Base-by-base conservation (phyloP, 2,113 vertebrate genomes). In the Vidua macroura region DNA sequence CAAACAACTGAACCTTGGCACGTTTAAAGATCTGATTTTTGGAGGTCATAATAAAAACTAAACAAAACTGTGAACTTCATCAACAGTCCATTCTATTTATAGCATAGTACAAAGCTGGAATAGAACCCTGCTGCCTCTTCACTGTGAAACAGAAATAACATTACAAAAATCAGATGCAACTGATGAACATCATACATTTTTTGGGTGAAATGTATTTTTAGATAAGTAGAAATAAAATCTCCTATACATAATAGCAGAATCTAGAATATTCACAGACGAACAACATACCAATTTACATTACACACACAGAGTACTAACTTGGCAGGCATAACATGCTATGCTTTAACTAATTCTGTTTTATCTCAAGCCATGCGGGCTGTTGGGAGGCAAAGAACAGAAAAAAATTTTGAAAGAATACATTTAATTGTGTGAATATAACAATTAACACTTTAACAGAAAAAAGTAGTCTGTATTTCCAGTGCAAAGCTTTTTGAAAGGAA, bases 401-500 rank as follows among this genome's bases (percentile, higher is more conserved):
- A 21, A 74, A 62, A 18, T 83, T 92, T 86, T 77, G 83, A 67
- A 96, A 92, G 77, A 95, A 93, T 78, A 60, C 58, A 97, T 86
- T 86, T 93, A 94, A 96, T 91, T 96, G 75, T 95, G 83, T 95
- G 87, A 96, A 91, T 96, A 93, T 51, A 64, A 86, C 72, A 83
- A 67, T 49, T 96, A 97, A 92, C 93, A 90, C 86, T 96, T 96
- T 81, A 82, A 93, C 91, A 96, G 91, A 96, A 95, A 94, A 94
- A 83, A 82, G 25, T 96, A 90, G 80, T 91, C 90, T 96, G 94
- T 96, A 97, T 97, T 97, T 95, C 97, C 97, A 97, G 97, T 97
- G 97, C 97, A 95, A 85, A 97, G 73, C 96, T 96, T 93, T 96
- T 79, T 76, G 90, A 95, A 96, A 96, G 93, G 95, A 97, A 73